Conservation (phyloP, 2,797 vertebrate genomes). For the Peromyscus eremicus region DNA sequence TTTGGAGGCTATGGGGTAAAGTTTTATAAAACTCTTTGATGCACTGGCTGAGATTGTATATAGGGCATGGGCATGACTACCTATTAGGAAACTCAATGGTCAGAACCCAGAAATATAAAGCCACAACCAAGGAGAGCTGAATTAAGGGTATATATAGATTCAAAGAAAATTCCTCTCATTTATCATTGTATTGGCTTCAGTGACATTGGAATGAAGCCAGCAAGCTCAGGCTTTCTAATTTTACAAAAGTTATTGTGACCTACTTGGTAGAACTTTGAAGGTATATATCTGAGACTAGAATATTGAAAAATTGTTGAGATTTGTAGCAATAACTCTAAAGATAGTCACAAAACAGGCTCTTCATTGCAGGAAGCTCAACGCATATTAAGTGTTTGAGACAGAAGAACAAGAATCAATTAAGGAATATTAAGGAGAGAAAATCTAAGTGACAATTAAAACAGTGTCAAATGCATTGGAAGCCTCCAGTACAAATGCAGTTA, state of each 20-base stretch:
- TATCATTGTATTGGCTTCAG: constrained; percentile 57
- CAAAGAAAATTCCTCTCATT: constrained; percentile 45
- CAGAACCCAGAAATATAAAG: background rate
- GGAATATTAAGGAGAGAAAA: background rate
- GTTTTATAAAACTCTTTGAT: constrained; percentile 13
- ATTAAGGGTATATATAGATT: background rate
- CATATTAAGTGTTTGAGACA: background rate
- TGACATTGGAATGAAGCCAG: constrained; percentile 61
- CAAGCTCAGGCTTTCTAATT: constrained; percentile 24
- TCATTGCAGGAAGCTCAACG: background rate
- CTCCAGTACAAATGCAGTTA: background rate
- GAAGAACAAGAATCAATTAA: background rate
- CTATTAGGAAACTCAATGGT: background rate
- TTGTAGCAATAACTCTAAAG: constrained; percentile 2
- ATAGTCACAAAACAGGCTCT: background rate
- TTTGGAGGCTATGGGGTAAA: background rate
- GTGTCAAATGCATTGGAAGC: background rate
- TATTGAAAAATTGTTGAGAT: constrained; percentile 47
- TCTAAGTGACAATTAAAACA: background rate
- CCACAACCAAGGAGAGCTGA: constrained; percentile 11
- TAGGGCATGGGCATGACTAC: background rate
- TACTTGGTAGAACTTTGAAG: constrained; percentile 44
- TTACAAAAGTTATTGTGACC: constrained; percentile 67
- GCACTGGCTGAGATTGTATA: background rate
- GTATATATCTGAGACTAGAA: constrained; percentile 11